Evolutionary conservation across 2,888 invertebrate species (phyloP), one percentile per base, ranked within the genome.

Genomic region (Palloptera scutellata): DNA sequence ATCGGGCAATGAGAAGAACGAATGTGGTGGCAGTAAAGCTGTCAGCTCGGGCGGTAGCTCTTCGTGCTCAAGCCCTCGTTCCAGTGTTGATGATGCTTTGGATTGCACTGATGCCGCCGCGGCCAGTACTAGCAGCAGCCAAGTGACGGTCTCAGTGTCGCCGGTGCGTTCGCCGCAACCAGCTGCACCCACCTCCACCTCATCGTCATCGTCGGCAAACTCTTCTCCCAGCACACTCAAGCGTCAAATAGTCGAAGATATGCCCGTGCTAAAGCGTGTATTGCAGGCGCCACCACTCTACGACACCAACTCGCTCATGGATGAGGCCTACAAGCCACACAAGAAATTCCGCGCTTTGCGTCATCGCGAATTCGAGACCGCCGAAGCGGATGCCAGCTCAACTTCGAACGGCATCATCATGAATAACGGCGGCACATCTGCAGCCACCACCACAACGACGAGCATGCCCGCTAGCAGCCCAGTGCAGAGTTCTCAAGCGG

Each of bases 291-390:
- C 96, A 1, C 96, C 96, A 0, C 86, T 96, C 9, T 94, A 95
- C 85, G 95, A 95, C 81, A 94, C 95, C 66, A 93, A 93, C 81
- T 92, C 93, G 1, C 86, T 96, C 67, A 96, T 96, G 95, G 95
- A 96, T 83, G 96, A 95, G 86, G 95, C 95, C 15, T 96, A 96
- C 87, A 95, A 96, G 83, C 96, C 96, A 70, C 96, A 96, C 88
- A 96, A 96, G 86, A 96, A 96, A 85, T 96, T 96, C 89, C 91
- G 96, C 55, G 94, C 94, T 1, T 87, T 94, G 81, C 87, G 94
- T 40, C 88, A 88, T 70, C 92, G 93, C 76, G 94, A 94, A 81
- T 92, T 92, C 54, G 94, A 94, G 79, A 77, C 79, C 10, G 92
- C 93, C 1, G 91, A 91, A 77, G 89, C 90, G 0, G 92, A 91